These are phyloP conservation scores for Sceloporus undulatus DNA, from an alignment of 2,113 vertebrate genomes.

Conservation along the genomic window DNA sequence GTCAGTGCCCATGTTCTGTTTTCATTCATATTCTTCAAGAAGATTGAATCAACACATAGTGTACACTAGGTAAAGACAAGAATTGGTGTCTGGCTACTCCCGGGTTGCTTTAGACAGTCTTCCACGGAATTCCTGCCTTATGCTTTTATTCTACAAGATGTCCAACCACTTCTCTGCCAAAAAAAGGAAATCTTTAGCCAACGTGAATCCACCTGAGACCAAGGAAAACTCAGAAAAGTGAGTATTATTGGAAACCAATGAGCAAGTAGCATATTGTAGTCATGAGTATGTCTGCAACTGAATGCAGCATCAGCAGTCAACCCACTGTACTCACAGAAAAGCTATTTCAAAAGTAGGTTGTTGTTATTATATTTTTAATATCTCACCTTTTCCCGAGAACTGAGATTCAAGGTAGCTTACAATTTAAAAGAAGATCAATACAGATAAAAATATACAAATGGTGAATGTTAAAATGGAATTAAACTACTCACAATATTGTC, in stretches of 20 bases:
- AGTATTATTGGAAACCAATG: not conserved
- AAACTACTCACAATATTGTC: too few species aligned
- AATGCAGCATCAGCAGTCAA: not conserved
- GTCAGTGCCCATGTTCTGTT: not conserved
- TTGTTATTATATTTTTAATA: too few species aligned
- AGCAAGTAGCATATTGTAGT: not conserved
- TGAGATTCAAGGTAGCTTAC: too few species aligned
- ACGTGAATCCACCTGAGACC: not conserved
- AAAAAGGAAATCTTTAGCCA: not conserved
- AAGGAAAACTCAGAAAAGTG: conserved; percentile 16
- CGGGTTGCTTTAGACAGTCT: conserved; percentile 17
- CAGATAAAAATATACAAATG: too few species aligned
- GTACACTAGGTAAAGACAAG: conserved; percentile 44
- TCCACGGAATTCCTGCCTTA: not conserved
- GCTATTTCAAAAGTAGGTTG: too few species aligned
- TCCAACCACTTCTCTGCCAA: not conserved
- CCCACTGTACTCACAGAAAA: not conserved
- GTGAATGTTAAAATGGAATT: too few species aligned
- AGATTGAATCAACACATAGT: fast-evolving
- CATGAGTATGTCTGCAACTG: not conserved
- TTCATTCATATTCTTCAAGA: conserved; percentile 47
- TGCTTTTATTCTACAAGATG: not conserved
- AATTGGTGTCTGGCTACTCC: conserved; percentile 42
- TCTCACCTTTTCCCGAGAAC: too few species aligned
- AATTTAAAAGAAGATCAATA: too few species aligned